These are phyloP conservation scores for Mythimna lalbum DNA, from an alignment of 2,888 invertebrate genomes.

Conservation along the genomic window DNA sequence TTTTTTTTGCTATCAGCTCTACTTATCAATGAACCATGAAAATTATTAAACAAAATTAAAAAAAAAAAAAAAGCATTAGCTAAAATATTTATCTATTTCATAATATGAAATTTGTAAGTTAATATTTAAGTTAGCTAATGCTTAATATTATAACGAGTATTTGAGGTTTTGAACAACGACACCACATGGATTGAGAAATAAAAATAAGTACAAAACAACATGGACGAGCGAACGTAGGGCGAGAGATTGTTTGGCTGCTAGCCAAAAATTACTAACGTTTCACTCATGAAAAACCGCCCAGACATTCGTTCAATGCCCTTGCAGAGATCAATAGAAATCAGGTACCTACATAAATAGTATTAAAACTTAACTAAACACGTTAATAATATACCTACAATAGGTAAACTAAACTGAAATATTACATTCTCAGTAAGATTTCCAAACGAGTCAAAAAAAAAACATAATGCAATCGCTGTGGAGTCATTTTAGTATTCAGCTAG, in stretches of 20 bases:
- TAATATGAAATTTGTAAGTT: no score
- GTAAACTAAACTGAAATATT: no score
- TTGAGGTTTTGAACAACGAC: slow-evolving; percentile 80
- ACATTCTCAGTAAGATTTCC: no score
- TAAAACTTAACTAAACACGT: no score
- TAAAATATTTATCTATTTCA: slow-evolving; percentile 54
- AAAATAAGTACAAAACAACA: slow-evolving; percentile 75
- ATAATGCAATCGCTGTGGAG: no score
- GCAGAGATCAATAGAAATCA: slow-evolving; percentile 43
- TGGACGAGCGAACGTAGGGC: slow-evolving; percentile 71
- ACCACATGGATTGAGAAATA: slow-evolving; percentile 81
- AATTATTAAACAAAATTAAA: slow-evolving; percentile 3
- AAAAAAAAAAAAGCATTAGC: slow-evolving; percentile 20
- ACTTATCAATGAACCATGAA: neutral
- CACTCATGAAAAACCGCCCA: slow-evolving; percentile 75
- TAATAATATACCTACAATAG: no score
- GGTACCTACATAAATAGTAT: slow-evolving; percentile 1
- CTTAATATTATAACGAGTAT: no score
- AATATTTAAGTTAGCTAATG: no score
- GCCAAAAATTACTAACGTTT: slow-evolving; percentile 83
- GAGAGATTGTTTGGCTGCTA: slow-evolving; percentile 78
- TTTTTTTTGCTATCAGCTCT: no score
- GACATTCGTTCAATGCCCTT: slow-evolving; percentile 66
- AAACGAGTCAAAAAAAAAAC: no score
- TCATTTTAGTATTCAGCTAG: no score